Base-by-base conservation (phyloP, 2,888 invertebrate species). In the Drosophila merina region DNA sequence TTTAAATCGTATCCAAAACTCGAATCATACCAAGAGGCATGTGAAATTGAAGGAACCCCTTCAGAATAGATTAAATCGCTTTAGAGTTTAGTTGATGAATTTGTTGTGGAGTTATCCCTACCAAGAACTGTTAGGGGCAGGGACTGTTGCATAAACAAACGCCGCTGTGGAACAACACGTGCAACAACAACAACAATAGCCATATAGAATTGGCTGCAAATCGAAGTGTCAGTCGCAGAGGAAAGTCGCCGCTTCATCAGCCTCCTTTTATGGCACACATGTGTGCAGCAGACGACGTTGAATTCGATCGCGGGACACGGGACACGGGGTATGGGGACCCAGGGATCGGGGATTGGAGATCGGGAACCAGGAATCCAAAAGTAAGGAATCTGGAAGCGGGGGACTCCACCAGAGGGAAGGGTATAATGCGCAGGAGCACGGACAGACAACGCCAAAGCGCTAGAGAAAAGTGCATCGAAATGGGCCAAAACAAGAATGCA, bases 231-330 rank as follows among this genome's bases (percentile, higher is more conserved):
- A 82, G 87, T 75, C 77, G 75, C 62, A 56, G 82, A 72, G 63
- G 59, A 63, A 56, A 63, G 33, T 49, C 42, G 45, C 54, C 52
- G 52, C 67, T 57, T 49, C 26, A 67, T 79, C 45, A 58, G 57
- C 78, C 66, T 55, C 56, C 77, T 86, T 84, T 86, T 86, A 86
- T 83, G 84, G 77, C 86, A 72, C 86, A 82, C 82, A 82, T 82
- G 86, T 82, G 82, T 82, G 88, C 88, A 82, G 74, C 82, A 82
- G 82, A 82, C 88, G 44, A 33, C 40, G 64, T 56, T 38, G 48
- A 51, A 44, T 31, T 42, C 33, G 42, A 48, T 36, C 12, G 36
- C 36, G 36, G 36, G 12, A 6, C 36, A n/a, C 36, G 36, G 36
- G 12, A 6, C 36, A n/a, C 6, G 5, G 2, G 36, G 36, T 36